Conservation (phyloP, 2,113 vertebrate genomes). For the Pangasianodon hypophthalmus region DNA sequence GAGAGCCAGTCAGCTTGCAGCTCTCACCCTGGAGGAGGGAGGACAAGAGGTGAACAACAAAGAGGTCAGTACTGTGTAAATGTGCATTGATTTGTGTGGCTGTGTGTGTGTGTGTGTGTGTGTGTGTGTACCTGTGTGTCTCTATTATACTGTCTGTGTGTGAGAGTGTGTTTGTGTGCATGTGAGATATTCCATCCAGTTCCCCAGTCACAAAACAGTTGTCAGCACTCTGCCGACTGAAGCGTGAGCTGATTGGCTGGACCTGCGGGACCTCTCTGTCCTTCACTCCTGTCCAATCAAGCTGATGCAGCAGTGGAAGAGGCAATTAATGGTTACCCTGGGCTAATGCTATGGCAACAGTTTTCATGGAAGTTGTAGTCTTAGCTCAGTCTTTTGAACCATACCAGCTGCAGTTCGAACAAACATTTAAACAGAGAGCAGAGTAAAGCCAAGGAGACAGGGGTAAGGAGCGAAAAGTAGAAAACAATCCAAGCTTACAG, state of each 20-base stretch:
- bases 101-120: conserved; percentile 30
- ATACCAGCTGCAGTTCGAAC: background rate
- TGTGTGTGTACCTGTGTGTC: background rate
- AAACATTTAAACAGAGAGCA: background rate
- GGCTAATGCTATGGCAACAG: conserved; percentile 15
- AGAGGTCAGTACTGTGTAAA: conserved; percentile 76
- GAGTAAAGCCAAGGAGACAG: conserved; percentile 4
- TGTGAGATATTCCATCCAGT: background rate
- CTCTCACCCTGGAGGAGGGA: conserved; percentile 92
- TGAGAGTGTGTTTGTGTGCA: background rate
- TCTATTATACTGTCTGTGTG: background rate
- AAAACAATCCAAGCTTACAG: background rate
- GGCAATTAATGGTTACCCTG: background rate
- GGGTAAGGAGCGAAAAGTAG: background rate
- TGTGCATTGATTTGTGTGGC: background rate
- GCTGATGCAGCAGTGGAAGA: conserved; percentile 30
- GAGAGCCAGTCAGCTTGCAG: conserved; percentile 92
- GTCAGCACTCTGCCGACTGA: background rate
- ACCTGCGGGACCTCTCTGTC: conserved; percentile 33
- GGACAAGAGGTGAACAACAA: conserved; percentile 89
- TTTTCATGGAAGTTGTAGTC: conserved; percentile 11
- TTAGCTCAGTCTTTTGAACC: background rate
- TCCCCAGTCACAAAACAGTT: conserved; percentile 1
- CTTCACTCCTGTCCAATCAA: conserved; percentile 9
- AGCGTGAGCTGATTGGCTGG: background rate